Evolutionary conservation across 2,888 invertebrate genomes (phyloP).

Genomic region (Scelioninae gen. 1): DNA sequence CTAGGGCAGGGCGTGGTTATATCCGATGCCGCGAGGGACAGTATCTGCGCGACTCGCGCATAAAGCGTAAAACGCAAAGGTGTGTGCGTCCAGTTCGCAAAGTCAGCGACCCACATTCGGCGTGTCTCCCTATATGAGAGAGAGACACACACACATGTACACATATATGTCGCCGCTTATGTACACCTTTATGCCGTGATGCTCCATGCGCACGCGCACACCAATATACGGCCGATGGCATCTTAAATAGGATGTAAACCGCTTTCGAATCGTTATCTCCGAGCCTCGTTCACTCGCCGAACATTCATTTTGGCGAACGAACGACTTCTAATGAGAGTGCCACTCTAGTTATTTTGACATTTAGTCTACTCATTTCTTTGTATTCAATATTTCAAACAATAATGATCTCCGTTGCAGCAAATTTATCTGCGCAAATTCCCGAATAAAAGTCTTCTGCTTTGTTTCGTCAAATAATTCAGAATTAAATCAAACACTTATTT

Average conservation of each 20-base stretch:
- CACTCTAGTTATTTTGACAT: slow-evolving; percentile 48
- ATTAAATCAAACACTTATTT: too few species aligned
- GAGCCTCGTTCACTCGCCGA: slow-evolving; percentile 56
- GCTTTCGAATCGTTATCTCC: slow-evolving; percentile 79
- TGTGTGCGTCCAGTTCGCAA: slow-evolving; percentile 76
- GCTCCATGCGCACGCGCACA: slow-evolving; percentile 72
- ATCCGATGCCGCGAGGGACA: slow-evolving; percentile 69
- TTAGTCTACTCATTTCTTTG: neutral
- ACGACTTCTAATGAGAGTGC: slow-evolving; percentile 61
- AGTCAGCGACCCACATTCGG: slow-evolving; percentile 80
- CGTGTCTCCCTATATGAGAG: slow-evolving; percentile 72
- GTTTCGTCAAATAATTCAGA: too few species aligned
- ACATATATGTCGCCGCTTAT: slow-evolving; percentile 62
- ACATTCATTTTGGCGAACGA: slow-evolving; percentile 59
- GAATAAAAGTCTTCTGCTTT: too few species aligned
- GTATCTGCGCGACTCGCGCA: slow-evolving; percentile 66
- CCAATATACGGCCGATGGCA: slow-evolving; percentile 76
- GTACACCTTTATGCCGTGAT: slow-evolving; percentile 63
- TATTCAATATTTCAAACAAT: neutral
- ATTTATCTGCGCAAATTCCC: too few species aligned
- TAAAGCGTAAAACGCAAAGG: slow-evolving; percentile 67
- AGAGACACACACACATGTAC: slow-evolving; percentile 59
- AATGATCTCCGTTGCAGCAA: too few species aligned
- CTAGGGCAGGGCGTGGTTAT: slow-evolving; percentile 78
- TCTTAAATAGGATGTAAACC: slow-evolving; percentile 78